phyloP scores from a whole-genome alignment of 2,888 invertebrate species.

The Leptinotarsa tumamoca region DNA sequence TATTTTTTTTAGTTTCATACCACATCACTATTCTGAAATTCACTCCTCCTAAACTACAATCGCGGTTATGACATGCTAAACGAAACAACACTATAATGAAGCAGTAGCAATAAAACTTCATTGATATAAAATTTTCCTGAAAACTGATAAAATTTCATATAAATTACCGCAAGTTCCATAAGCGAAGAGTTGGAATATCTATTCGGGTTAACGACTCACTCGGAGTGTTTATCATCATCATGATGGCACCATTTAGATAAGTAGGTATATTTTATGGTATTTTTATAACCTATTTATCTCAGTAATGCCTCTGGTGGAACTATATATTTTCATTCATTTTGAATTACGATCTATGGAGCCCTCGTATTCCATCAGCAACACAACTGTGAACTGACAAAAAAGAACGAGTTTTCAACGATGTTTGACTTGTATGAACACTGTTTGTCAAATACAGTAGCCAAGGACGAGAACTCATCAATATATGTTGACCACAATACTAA shows the following conservation, averaged over 20 bases:
- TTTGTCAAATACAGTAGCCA: too few species aligned
- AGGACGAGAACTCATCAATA: too few species aligned
- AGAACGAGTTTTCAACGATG: not conserved
- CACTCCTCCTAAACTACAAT: too few species aligned
- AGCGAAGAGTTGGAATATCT: slow-evolving; percentile 27
- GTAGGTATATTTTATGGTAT: slow-evolving; percentile 33
- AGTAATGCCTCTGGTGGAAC: slow-evolving; percentile 14
- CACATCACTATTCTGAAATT: too few species aligned
- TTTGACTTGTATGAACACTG: too few species aligned
- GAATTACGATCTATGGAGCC: not conserved
- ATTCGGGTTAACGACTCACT: slow-evolving; percentile 28
- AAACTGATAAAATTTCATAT: slow-evolving; percentile 5
- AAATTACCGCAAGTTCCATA: slow-evolving; percentile 13
- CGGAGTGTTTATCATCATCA: slow-evolving; percentile 29
- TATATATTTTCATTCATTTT: slow-evolving; percentile 14
- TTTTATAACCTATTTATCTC: slow-evolving; percentile 31
- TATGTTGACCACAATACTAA: too few species aligned
- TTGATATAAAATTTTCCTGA: not conserved
- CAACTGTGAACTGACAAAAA: slow-evolving; percentile 1
- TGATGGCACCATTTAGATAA: slow-evolving; percentile 27
- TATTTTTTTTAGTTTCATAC: too few species aligned
- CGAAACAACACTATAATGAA: not conserved
- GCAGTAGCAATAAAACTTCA: not conserved
- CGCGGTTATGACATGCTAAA: not conserved
- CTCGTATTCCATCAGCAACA: slow-evolving; percentile 4